Conservation (phyloP, 2,797 vertebrate genomes). For the Gephyroberyx darwinii region DNA sequence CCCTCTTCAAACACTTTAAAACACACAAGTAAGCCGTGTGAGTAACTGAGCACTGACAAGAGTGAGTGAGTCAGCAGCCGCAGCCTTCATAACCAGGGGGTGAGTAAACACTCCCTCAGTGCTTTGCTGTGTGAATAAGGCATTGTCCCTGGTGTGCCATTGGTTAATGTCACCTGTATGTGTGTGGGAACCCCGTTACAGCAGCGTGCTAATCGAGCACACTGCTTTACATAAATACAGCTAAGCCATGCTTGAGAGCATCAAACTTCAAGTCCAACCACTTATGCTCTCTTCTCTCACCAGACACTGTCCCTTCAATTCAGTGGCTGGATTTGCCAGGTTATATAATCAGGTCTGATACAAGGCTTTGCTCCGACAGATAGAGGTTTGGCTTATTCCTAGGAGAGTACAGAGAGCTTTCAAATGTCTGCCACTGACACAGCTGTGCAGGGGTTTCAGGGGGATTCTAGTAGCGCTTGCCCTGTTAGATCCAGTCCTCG, state of each 20-base stretch:
- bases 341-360: constrained; percentile 54
- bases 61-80: constrained; percentile 69
- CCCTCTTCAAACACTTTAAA: constrained; percentile 63
- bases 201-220: not conserved
- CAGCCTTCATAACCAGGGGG: constrained; percentile 49
- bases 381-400: constrained; percentile 34
- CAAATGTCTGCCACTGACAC: constrained; percentile 39
- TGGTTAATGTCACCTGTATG: constrained; percentile 40
- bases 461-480: not conserved
- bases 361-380: constrained; percentile 33
- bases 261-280: constrained; percentile 12
- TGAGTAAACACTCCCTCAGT: constrained; percentile 57
- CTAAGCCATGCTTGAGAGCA: not conserved
- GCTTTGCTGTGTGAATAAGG: constrained; percentile 57
- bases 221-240: not conserved
- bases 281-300: constrained; percentile 4
- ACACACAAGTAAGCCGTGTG: constrained; percentile 52
- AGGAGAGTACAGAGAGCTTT: constrained; percentile 30
- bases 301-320: not conserved
- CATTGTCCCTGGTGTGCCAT: constrained; percentile 35
- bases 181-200: constrained; percentile 23
- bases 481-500: constrained; percentile 34
- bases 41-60: constrained; percentile 39
- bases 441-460: constrained; percentile 29
- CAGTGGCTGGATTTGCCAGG: constrained; percentile 37